Percentiles rank a stretch among this genome's conserved stretches.
Conservation (phyloP, 2,797 vertebrate species). For the Parauchenoglanis ngamensis region DNA sequence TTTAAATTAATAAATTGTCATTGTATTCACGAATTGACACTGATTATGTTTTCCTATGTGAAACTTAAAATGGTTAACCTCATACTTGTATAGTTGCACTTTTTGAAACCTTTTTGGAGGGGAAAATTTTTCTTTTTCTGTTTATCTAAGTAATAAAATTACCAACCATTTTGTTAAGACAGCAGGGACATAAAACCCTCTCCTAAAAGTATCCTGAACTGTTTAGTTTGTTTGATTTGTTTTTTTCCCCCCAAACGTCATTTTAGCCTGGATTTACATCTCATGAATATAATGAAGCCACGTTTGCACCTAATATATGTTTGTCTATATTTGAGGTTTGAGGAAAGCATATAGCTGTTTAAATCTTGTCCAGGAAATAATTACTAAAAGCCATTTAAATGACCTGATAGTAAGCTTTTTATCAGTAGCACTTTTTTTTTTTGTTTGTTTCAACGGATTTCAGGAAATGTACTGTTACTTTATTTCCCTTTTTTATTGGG, state of each 20-base stretch:
- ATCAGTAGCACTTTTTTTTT: neutral
- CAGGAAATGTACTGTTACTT: conserved; percentile 8
- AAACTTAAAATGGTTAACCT: neutral
- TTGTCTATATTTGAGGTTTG: neutral
- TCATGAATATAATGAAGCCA: neutral
- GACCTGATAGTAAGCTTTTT: neutral
- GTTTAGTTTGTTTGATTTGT: neutral
- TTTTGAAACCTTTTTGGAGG: neutral
- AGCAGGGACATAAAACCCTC: neutral
- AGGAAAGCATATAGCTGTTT: neutral
- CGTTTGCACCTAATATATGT: neutral
- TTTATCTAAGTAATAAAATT: neutral
- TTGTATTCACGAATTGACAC: neutral
- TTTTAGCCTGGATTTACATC: neutral
- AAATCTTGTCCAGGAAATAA: neutral
- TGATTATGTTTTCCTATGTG: neutral
- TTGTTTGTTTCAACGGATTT: neutral
- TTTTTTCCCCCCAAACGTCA: neutral
- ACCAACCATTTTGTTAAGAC: neutral
- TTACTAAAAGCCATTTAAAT: neutral
- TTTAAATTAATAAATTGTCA: neutral
- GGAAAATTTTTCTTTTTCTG: neutral
- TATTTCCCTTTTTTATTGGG: neutral
- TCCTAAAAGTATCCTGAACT: neutral
- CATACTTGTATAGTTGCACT: neutral